Evolutionary conservation across 2,888 invertebrate genomes (phyloP), one percentile per base, ranked within the genome.

Genomic region (Hololepta plana): DNA sequence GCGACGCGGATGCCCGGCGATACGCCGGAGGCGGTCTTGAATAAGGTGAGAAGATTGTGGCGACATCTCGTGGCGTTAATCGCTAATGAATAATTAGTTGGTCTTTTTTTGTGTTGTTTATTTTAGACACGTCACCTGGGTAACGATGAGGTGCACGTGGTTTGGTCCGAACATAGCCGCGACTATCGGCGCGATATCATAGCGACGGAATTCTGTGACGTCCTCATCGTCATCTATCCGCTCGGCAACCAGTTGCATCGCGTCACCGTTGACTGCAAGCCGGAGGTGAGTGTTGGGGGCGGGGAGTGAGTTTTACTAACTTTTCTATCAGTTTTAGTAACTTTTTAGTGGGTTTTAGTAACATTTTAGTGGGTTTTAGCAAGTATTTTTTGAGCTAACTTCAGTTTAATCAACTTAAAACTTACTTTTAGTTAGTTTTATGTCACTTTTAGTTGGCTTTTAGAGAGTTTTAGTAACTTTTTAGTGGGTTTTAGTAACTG

Each of bases 171-270:
- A 49, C 93, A 98, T 56, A 71, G 70, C 55, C 68, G 93, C 34
- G 88, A 93, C 47, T 98, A 98, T 62, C 70, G 91, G 31, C 71
- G 95, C 29, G 91, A 91, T 47, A 93, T 95, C 42, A 77, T 99
- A 48, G 93, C 96, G 28, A 98, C 98, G 7, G 95, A 98, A 60
- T 98, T 98, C 65, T 96, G 95, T 53, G 98, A 98, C 62, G 88
- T 98, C 35, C 69, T 98, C 33, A 88, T 98, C 46, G 84, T 80
- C 23, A 81, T 99, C 43, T 96, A 98, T 61, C 95, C 96, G 3
- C 60, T 95, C 42, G 68, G 73, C 26, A 81, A 81, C 45, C 76
- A 80, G 27, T 59, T 95, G 32, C 82, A 80, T 52, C 67, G 93
- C 32, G 76, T 90, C 40, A 87, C 90, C 32, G 79, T 93, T 31